phyloP scores from a whole-genome alignment of 2,888 invertebrate species.

The Ennomos quercinarius region DNA sequence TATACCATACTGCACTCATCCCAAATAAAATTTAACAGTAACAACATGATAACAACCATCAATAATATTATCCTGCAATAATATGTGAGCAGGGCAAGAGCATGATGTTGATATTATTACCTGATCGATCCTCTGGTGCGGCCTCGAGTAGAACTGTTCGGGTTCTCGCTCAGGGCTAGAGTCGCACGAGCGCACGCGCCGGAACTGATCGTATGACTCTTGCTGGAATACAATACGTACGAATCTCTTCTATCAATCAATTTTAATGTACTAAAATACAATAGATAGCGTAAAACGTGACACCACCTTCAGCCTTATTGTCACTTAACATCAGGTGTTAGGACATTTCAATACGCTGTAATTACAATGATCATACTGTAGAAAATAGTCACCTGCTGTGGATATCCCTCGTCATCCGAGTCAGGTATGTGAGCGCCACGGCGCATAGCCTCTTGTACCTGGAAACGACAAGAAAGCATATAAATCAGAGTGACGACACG shows the following conservation, averaged over 20 bases:
- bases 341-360: too few relatives aligned
- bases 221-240: constrained; percentile 46
- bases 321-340: too few relatives aligned
- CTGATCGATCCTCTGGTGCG: constrained; percentile 47
- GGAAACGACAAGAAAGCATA: constrained; percentile 20
- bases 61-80: too few relatives aligned
- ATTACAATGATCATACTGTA: too few relatives aligned
- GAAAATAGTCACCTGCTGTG: constrained; percentile 60
- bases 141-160: constrained; percentile 32
- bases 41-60: too few relatives aligned
- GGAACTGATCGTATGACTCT: constrained; percentile 63
- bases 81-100: too few relatives aligned
- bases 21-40: too few relatives aligned
- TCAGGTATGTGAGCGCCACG: constrained; percentile 77
- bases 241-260: not conserved
- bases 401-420: constrained; percentile 79
- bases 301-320: too few relatives aligned
- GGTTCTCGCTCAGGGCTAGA: constrained; percentile 73
- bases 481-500: too few relatives aligned
- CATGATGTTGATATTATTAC: constrained; percentile 34
- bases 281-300: too few relatives aligned
- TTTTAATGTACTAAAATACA: not conserved
- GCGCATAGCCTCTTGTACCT: constrained; percentile 78
- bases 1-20: too few relatives aligned
- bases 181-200: constrained; percentile 67